These are phyloP conservation scores for Labeo catla DNA, from an alignment of 2,113 vertebrate genomes.

Conservation along the genomic window DNA sequence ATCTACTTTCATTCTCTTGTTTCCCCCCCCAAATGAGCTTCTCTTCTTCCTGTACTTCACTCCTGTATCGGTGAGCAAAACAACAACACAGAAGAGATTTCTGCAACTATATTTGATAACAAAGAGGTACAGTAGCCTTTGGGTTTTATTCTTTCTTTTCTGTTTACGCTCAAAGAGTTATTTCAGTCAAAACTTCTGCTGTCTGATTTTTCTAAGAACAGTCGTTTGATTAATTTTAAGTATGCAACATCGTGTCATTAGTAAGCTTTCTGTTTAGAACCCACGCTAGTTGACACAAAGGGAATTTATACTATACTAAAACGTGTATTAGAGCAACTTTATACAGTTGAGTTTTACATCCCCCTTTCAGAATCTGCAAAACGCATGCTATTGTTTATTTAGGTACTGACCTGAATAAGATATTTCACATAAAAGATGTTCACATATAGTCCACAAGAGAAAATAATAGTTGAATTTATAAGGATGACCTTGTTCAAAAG, in stretches of 20 bases:
- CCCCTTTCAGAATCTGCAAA: no score
- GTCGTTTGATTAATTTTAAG: background rate
- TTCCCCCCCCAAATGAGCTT: accelerated
- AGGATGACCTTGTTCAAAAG: no score
- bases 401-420: no score
- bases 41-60: background rate
- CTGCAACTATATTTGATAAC: background rate
- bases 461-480: no score
- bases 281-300: background rate
- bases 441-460: no score
- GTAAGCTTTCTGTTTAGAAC: no score
- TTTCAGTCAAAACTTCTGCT: background rate
- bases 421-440: no score
- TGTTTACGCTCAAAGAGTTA: background rate
- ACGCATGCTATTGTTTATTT: no score
- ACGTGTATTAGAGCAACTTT: no score
- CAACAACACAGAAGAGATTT: background rate
- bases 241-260: no score
- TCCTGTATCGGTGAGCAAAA: background rate
- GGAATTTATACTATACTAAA: background rate
- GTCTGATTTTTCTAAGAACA: background rate
- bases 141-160: background rate
- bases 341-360: no score
- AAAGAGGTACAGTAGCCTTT: background rate
- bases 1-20: background rate